Percentiles rank a stretch among this genome's conserved stretches.
Conservation (phyloP, 1,140 invertebrate genomes). For the Sitobion miscanthi region DNA sequence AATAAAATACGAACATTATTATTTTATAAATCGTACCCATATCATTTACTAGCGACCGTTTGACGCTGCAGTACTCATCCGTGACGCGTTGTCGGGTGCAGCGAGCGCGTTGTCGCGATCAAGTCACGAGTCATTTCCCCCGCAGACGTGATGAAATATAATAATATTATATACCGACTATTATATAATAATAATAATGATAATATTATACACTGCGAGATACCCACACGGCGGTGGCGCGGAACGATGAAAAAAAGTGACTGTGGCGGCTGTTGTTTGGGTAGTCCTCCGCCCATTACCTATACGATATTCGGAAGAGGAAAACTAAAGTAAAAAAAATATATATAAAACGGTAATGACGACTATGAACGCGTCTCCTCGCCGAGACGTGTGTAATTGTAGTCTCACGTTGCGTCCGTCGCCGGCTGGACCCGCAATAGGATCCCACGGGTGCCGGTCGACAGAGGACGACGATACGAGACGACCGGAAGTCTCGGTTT, state of each 20-base stretch:
- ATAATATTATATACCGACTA: background rate
- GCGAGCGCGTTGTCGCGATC: background rate
- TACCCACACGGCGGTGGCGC: background rate
- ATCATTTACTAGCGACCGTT: background rate
- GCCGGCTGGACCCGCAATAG: background rate
- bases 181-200: background rate
- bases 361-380: background rate
- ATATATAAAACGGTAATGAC: constrained; percentile 14
- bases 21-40: background rate
- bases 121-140: constrained; percentile 36
- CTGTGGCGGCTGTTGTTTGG: background rate
- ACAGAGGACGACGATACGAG: background rate
- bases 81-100: background rate
- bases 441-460: constrained; percentile 23
- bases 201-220: background rate
- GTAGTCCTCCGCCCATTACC: background rate
- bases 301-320: background rate
- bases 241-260: background rate
- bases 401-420: constrained; percentile 9
- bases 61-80: background rate
- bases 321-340: background rate
- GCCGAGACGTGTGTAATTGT: constrained; percentile 8
- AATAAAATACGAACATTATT: background rate
- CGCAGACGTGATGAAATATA: background rate
- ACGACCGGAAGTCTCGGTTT: constrained; percentile 43